phyloP scores from a whole-genome alignment of 2,888 invertebrate genomes.

The Cheilosia grossa region DNA sequence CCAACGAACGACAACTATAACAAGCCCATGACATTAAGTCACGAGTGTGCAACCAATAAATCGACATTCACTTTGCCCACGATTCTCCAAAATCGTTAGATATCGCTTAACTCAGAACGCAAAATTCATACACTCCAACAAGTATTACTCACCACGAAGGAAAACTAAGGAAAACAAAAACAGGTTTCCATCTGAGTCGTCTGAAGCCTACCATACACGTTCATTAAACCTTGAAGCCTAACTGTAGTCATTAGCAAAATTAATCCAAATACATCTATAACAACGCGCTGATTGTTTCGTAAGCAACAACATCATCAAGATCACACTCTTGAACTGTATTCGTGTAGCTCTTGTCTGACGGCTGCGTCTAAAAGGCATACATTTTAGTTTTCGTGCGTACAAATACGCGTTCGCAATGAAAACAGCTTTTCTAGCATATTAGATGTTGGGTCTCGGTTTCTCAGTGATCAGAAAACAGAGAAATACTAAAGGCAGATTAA shows the following conservation, averaged over 20 bases:
- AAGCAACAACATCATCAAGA: constrained; percentile 10
- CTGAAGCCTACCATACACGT: background rate
- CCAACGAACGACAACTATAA: no score
- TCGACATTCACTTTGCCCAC: no score
- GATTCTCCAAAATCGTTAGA: background rate
- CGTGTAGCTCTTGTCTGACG: background rate
- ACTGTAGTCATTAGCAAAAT: constrained; percentile 23
- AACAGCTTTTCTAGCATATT: constrained; percentile 20
- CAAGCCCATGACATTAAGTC: background rate
- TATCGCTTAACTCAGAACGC: background rate
- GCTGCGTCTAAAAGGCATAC: background rate
- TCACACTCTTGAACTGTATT: constrained; percentile 27
- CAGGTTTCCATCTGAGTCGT: constrained; percentile 10
- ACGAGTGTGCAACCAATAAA: background rate
- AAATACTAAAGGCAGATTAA: constrained; percentile 25
- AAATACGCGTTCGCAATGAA: constrained; percentile 2
- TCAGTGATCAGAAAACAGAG: constrained; percentile 9
- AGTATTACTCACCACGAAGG: background rate
- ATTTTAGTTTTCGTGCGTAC: background rate
- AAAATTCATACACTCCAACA: no score
- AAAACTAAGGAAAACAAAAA: background rate
- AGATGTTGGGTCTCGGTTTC: constrained; percentile 6
- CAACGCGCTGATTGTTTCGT: constrained; percentile 16
- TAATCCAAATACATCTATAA: constrained; percentile 1
- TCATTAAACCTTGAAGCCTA: constrained; percentile 5